A percentile compares a stretch with the other conserved stretches of the same genome.
phyloP scores from a whole-genome alignment of 2,888 invertebrate species.

The Tenthredo distinguenda region DNA sequence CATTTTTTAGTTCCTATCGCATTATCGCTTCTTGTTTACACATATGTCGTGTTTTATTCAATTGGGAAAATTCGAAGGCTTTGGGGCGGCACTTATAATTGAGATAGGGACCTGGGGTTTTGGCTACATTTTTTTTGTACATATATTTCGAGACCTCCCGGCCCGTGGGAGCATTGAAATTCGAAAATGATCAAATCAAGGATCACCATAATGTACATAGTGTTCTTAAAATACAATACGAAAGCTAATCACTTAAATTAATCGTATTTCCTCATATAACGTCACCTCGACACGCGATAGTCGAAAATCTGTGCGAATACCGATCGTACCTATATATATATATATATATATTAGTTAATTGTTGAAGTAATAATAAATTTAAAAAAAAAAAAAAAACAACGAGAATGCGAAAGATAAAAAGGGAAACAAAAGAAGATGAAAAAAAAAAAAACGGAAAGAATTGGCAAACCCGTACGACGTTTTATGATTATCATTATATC shows the following conservation, averaged over 20 bases:
- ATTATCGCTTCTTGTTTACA: too few relatives aligned
- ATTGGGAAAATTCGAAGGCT: too few relatives aligned
- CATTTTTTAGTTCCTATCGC: too few relatives aligned
- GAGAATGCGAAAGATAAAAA: not conserved
- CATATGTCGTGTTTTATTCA: too few relatives aligned
- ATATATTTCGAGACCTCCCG: too few relatives aligned
- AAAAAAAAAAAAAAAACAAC: not conserved
- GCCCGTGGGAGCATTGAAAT: too few relatives aligned
- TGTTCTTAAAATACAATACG: constrained; percentile 13
- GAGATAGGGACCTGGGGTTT: too few relatives aligned
- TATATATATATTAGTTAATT: not conserved
- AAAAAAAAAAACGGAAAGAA: not conserved
- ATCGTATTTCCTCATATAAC: constrained; percentile 51
- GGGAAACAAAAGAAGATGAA: not conserved
- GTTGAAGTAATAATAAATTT: not conserved
- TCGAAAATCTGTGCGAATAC: not conserved
- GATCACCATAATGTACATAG: too few relatives aligned
- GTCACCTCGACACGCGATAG: constrained; percentile 6
- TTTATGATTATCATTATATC: constrained; percentile 17
- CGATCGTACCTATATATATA: not conserved
- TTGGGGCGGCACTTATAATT: too few relatives aligned
- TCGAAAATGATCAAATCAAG: too few relatives aligned
- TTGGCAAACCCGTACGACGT: not conserved
- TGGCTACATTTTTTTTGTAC: too few relatives aligned
- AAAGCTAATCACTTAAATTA: constrained; percentile 52